Conservation (phyloP, 2,113 vertebrate species). For the Cercocebus atys region DNA sequence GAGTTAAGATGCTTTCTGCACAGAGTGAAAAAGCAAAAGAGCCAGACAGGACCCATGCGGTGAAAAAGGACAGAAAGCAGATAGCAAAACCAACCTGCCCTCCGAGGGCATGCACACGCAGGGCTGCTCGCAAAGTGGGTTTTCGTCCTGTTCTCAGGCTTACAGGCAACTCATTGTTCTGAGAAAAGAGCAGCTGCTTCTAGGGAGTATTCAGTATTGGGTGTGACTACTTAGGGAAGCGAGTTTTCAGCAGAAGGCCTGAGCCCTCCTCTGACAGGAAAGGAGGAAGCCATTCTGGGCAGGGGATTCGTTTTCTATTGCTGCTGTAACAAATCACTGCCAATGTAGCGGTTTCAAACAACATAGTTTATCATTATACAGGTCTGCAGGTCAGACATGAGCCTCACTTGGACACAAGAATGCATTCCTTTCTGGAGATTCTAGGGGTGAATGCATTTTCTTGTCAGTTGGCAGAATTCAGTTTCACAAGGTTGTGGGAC, state of each 20-base stretch:
- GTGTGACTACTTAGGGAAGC: not conserved
- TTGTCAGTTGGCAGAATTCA: not conserved
- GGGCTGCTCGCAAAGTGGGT: conserved; percentile 27
- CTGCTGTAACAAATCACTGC: not conserved
- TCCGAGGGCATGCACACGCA: not conserved
- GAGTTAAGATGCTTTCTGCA: not conserved
- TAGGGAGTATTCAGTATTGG: not conserved
- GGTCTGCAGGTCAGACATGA: not conserved
- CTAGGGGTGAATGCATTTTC: not conserved
- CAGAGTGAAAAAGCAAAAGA: not conserved
- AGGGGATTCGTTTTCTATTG: not conserved
- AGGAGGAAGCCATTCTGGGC: not conserved
- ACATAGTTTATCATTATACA: not conserved
- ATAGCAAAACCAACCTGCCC: conserved; percentile 25
- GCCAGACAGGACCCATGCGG: not conserved
- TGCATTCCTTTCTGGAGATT: not conserved
- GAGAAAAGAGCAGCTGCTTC: conserved; percentile 6
- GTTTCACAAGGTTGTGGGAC: not conserved
- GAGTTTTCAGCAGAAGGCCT: not conserved
- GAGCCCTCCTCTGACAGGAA: not conserved
- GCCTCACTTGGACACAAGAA: not conserved
- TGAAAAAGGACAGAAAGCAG: conserved; percentile 2
- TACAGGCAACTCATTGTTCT: conserved; percentile 52
- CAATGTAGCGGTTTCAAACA: not conserved
- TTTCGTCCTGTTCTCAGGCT: conserved; percentile 39